phyloP scores from a whole-genome alignment of 35 echinoderm and acorn worm genomes.

The Strongylocentrotus purpuratus region DNA sequence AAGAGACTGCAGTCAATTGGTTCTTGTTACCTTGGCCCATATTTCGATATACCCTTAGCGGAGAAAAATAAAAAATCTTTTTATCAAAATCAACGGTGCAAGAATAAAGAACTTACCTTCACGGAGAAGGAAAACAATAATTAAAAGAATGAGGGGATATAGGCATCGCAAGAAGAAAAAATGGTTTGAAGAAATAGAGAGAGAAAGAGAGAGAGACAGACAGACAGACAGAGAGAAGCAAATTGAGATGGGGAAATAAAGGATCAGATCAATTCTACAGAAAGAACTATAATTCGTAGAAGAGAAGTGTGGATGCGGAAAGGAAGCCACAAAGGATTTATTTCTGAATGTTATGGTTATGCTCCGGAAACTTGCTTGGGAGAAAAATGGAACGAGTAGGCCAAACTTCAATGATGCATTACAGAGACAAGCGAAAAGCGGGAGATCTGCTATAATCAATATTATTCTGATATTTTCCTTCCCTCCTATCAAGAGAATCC shows the following conservation, averaged over 20 bases:
- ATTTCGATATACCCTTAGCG: no score
- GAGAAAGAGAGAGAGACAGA: neutral
- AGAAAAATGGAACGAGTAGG: neutral
- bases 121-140: neutral
- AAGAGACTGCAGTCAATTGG: no score
- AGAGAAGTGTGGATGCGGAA: neutral
- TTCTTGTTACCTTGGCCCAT: no score
- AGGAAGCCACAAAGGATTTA: neutral
- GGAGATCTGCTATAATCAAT: constrained; percentile 10
- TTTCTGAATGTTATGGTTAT: neutral
- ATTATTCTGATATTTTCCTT: neutral
- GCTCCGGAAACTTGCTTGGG: neutral
- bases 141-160: neutral
- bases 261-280: neutral
- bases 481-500: neutral
- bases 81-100: neutral
- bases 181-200: neutral
- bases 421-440: neutral
- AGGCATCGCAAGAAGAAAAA: neutral
- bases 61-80: no score
- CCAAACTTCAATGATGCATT: neutral
- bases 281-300: no score
- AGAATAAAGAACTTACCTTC: neutral
- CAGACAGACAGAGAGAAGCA: neutral
- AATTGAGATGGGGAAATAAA: neutral